Conservation (phyloP, 2,888 invertebrate genomes). For the Cheilosia impressa region DNA sequence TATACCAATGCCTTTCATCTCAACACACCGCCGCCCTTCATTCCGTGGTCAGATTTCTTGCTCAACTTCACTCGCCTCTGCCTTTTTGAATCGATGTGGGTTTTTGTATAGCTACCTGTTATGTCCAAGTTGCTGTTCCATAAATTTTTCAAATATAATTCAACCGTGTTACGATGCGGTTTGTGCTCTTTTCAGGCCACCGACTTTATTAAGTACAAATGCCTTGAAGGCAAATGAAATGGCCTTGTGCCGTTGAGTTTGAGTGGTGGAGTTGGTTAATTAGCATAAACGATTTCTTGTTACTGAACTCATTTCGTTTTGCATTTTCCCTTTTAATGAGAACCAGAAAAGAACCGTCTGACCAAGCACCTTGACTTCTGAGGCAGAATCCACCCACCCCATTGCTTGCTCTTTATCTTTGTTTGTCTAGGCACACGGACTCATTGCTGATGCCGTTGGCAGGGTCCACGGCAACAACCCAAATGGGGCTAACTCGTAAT, state of each 20-base stretch:
- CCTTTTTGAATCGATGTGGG: no score
- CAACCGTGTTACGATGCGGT: background rate
- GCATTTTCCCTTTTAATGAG: background rate
- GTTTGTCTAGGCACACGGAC: conserved; percentile 40
- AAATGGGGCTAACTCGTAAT: conserved; percentile 56
- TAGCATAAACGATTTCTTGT: conserved; percentile 29
- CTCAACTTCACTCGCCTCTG: no score
- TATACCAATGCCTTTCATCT: no score
- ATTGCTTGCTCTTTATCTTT: conserved; percentile 16
- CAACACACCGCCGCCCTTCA: no score
- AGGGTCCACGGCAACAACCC: conserved; percentile 23
- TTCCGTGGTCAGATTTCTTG: no score
- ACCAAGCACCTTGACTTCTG: conserved; percentile 12
- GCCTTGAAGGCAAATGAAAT: background rate
- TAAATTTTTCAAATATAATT: background rate
- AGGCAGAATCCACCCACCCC: background rate
- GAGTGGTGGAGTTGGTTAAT: conserved; percentile 11
- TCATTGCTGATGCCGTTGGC: background rate
- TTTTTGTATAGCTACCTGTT: no score
- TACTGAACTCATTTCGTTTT: conserved; percentile 3
- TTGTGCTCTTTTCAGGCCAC: background rate
- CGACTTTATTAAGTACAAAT: background rate
- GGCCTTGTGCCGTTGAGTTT: background rate
- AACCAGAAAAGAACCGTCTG: background rate
- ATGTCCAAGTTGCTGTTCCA: no score